These are phyloP conservation scores for Drosophila simulans DNA, from an alignment of 1,140 invertebrate species.

Conservation along the genomic window DNA sequence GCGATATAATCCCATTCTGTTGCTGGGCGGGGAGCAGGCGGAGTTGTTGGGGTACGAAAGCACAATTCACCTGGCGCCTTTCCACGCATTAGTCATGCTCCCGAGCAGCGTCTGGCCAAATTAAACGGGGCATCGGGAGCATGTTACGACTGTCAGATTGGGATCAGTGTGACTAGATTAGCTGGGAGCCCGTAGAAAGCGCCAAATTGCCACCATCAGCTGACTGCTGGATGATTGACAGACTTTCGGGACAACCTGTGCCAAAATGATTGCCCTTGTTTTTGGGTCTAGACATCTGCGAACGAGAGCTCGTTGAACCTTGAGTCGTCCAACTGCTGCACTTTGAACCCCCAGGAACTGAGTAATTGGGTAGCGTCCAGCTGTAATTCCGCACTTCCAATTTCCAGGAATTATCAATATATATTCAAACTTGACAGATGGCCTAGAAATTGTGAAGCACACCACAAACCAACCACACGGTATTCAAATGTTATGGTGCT, in stretches of 20 bases:
- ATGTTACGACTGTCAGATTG: slow-evolving; percentile 29
- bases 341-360: slow-evolving; percentile 15
- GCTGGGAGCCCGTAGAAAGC: slow-evolving; percentile 11
- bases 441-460: slow-evolving; percentile 7
- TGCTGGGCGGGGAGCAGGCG: slow-evolving; percentile 15
- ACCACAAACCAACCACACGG: not conserved
- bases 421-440: slow-evolving; percentile 23
- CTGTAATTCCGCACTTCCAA: slow-evolving; percentile 21
- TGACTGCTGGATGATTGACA: slow-evolving; percentile 48
- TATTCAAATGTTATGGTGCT: slow-evolving; percentile 16
- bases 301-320: slow-evolving; percentile 30
- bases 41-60: slow-evolving; percentile 8
- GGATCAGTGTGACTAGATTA: slow-evolving; percentile 27
- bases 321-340: slow-evolving; percentile 14
- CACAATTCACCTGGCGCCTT: slow-evolving; percentile 11
- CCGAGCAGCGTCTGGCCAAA: slow-evolving; percentile 23
- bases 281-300: slow-evolving; percentile 28
- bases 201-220: slow-evolving; percentile 40
- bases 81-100: slow-evolving; percentile 46
- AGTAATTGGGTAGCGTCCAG: slow-evolving; percentile 6
- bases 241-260: slow-evolving; percentile 17
- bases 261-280: slow-evolving; percentile 16
- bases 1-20: slow-evolving; percentile 18
- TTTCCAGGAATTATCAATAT: slow-evolving; percentile 20
- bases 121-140: slow-evolving; percentile 18